Evolutionary conservation across 2,797 vertebrate species (phyloP).

Genomic region (Epinephelus coioides): DNA sequence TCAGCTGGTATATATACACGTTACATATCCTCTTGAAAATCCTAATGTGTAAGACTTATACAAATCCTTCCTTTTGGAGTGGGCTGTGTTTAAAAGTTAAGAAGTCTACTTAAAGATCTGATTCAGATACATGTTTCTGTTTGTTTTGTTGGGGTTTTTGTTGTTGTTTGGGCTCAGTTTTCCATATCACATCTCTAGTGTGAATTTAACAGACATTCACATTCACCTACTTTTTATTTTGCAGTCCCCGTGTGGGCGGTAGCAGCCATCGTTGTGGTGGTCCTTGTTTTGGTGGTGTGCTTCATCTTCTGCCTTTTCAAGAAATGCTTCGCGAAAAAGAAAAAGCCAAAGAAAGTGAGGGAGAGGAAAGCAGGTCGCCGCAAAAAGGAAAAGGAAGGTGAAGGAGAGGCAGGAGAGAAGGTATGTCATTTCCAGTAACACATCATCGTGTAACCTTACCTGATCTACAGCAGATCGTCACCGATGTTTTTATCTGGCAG

Average conservation of each 20-base stretch:
- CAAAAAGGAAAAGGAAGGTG: conserved; percentile 85
- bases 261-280: conserved; percentile 88
- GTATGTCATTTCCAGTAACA: conserved; percentile 51
- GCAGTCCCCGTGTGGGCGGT: conserved; percentile 92
- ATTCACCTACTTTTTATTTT: conserved; percentile 25
- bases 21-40: conserved; percentile 12
- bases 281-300: conserved; percentile 86
- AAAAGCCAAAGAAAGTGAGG: conserved; percentile 90
- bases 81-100: background rate
- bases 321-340: conserved; percentile 89
- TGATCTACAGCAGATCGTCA: background rate
- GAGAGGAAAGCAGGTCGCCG: conserved; percentile 86
- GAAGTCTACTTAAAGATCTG: background rate
- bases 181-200: background rate
- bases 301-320: conserved; percentile 90
- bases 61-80: background rate
- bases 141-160: background rate
- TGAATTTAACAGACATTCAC: background rate
- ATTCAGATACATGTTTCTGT: background rate
- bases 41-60: background rate
- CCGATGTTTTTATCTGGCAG: conserved; percentile 54
- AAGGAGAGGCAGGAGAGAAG: conserved; percentile 87
- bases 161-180: background rate
- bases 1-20: too few species aligned
- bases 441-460: background rate